A percentile compares a stretch with the other conserved stretches of the same genome.
phyloP scores from a whole-genome alignment of 2,888 invertebrate genomes.

The Electrophaes corylata region DNA sequence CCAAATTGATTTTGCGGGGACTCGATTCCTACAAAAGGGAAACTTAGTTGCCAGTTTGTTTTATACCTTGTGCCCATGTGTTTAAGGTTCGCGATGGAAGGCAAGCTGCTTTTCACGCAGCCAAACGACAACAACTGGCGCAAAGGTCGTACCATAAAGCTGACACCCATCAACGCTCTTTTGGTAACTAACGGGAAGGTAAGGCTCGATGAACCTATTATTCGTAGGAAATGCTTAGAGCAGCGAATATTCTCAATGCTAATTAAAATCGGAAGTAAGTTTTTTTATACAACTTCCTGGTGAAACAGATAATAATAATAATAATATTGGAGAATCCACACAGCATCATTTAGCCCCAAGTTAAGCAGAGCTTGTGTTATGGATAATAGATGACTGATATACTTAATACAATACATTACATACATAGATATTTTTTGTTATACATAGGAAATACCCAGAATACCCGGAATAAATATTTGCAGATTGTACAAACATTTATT shows the following conservation, averaged over 20 bases:
- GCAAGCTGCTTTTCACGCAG: slow-evolving; percentile 93
- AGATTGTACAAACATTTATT: no score
- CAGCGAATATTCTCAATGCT: background rate
- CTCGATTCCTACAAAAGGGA: slow-evolving; percentile 26
- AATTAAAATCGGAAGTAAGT: background rate
- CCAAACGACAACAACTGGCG: slow-evolving; percentile 96
- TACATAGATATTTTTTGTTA: no score
- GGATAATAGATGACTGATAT: no score
- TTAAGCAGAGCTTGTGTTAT: no score
- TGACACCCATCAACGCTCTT: slow-evolving; percentile 94
- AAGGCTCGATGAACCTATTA: slow-evolving; percentile 44
- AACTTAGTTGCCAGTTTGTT: slow-evolving; percentile 32
- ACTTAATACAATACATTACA: no score
- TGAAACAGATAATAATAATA: no score
- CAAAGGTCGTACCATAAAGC: slow-evolving; percentile 94
- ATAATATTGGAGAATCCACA: no score
- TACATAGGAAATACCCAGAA: no score
- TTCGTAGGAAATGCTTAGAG: slow-evolving; percentile 7
- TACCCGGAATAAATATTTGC: no score
- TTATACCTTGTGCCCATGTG: slow-evolving; percentile 39
- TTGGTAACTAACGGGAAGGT: slow-evolving; percentile 97
- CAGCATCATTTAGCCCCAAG: no score
- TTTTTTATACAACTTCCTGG: no score
- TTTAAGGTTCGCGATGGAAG: slow-evolving; percentile 92
- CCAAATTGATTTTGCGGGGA: slow-evolving; percentile 32